A percentile compares a stretch with the other conserved stretches of the same genome.
These are phyloP conservation scores for Nephrotoma flavescens DNA, from an alignment of 2,888 invertebrate species.

Conservation along the genomic window DNA sequence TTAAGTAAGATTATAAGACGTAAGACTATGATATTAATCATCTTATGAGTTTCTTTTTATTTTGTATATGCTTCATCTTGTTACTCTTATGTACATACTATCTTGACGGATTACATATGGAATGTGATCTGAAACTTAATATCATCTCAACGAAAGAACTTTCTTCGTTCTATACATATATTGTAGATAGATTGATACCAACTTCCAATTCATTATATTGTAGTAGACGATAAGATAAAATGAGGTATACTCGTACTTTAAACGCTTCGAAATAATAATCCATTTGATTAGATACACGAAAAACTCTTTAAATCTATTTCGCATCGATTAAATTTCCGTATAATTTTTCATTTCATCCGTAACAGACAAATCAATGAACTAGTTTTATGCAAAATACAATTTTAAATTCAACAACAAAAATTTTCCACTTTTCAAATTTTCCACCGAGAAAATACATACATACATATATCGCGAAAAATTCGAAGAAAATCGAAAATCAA, in stretches of 20 bases:
- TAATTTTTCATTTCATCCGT: not conserved
- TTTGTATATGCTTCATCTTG: not conserved
- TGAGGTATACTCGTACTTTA: not conserved
- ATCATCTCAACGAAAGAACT: not conserved
- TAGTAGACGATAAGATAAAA: not conserved
- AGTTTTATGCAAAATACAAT: not conserved
- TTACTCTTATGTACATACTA: not conserved
- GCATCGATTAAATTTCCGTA: not conserved
- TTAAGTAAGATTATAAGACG: not conserved
- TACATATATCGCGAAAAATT: not conserved
- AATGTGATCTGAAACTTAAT: not conserved
- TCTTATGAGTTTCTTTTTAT: not conserved
- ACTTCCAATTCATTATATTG: not conserved
- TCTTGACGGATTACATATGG: not conserved
- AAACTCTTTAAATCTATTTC: not conserved
- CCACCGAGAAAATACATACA: not conserved
- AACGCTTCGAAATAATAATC: not conserved
- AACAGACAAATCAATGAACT: not conserved
- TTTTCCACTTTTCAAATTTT: not conserved
- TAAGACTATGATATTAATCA: not conserved
- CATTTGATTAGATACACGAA: not conserved
- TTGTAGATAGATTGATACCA: not conserved
- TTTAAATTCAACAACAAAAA: not conserved
- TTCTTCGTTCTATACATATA: not conserved
- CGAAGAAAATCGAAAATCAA: not conserved